A percentile compares a stretch with the other conserved stretches of the same genome.
These are phyloP conservation scores for Fulmarus glacialis DNA, from an alignment of 2,113 vertebrate species.

Conservation along the genomic window DNA sequence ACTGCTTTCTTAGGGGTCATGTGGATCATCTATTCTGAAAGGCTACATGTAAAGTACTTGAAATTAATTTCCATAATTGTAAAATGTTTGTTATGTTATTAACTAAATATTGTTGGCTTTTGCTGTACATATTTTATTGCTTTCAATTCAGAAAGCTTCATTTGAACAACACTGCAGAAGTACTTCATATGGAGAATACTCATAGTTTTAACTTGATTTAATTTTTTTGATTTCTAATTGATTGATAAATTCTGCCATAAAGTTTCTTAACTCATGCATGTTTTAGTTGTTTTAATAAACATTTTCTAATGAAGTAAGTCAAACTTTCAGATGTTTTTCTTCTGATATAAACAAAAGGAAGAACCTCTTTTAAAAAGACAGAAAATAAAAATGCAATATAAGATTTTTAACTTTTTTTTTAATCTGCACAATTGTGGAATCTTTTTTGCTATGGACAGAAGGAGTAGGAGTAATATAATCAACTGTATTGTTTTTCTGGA, in stretches of 20 bases:
- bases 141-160: neutral
- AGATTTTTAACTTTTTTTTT: accelerated
- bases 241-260: neutral
- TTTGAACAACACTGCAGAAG: neutral
- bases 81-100: neutral
- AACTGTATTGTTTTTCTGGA: neutral
- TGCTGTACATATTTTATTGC: neutral
- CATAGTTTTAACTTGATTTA: neutral
- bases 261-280: neutral
- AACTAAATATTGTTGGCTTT: neutral
- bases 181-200: neutral
- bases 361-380: neutral
- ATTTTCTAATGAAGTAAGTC: neutral
- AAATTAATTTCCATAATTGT: neutral
- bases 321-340: neutral
- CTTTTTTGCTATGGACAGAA: neutral
- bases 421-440: neutral
- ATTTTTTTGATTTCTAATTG: neutral
- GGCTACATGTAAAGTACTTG: neutral
- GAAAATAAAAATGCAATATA: neutral
- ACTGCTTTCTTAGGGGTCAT: neutral
- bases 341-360: neutral
- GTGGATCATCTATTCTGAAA: neutral
- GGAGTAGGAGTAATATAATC: neutral
- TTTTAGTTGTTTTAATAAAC: neutral